phyloP scores from a whole-genome alignment of 1,140 invertebrate species.

The Theocolax elegans region DNA sequence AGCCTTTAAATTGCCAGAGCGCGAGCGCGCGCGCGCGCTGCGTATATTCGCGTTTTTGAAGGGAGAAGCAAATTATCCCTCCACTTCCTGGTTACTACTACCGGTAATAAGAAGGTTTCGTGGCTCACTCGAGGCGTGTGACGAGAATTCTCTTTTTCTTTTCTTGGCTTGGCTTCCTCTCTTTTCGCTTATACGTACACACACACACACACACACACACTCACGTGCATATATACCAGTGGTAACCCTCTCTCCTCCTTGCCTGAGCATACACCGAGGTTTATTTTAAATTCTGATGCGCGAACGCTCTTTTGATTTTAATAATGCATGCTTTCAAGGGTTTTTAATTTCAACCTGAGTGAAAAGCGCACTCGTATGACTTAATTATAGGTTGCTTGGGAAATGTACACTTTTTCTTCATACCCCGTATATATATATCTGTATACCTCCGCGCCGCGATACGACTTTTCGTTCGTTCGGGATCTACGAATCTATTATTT shows the following conservation, averaged over 20 bases:
- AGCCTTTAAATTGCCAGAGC: conserved; percentile 43
- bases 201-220: no score
- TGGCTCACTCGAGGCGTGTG: conserved; percentile 20
- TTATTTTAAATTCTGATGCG: conserved; percentile 29
- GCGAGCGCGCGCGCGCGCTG: no score
- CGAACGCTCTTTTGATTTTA: conserved; percentile 26
- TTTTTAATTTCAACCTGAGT: conserved; percentile 17
- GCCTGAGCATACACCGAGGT: not conserved
- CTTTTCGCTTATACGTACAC: not conserved
- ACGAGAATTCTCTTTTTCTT: conserved; percentile 22
- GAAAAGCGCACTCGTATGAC: not conserved
- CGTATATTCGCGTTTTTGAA: conserved; percentile 33
- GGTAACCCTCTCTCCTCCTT: no score
- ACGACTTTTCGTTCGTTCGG: no score
- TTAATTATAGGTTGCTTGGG: conserved; percentile 4
- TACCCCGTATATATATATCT: no score
- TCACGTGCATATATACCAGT: no score
- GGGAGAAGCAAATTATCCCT: conserved; percentile 10
- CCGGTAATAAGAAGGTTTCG: conserved; percentile 26
- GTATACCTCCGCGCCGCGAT: no score
- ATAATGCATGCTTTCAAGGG: conserved; percentile 17
- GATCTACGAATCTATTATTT: no score
- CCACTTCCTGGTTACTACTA: conserved; percentile 27
- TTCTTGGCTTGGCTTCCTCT: conserved; percentile 8
- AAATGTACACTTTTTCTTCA: no score